Evolutionary conservation across 2,113 vertebrate genomes (phyloP).

Genomic region (Misgurnus anguillicaudatus): DNA sequence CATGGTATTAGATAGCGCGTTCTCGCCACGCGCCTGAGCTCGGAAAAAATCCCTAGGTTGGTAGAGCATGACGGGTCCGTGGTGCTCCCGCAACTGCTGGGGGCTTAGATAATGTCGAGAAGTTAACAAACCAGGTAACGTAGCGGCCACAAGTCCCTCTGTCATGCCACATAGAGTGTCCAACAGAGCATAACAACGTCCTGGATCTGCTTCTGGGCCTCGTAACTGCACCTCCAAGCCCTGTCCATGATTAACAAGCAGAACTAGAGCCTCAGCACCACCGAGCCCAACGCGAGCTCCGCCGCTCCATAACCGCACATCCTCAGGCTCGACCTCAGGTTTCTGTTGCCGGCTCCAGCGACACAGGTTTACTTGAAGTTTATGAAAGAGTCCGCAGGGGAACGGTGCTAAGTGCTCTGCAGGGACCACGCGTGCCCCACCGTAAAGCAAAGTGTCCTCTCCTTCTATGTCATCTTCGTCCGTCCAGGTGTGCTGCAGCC

Average conservation of each 20-base stretch:
- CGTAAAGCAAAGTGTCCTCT: slow-evolving; percentile 83
- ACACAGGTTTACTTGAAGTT: slow-evolving; percentile 96
- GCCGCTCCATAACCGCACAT: slow-evolving; percentile 92
- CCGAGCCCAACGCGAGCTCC: slow-evolving; percentile 88
- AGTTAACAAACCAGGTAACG: slow-evolving; percentile 87
- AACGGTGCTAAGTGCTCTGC: slow-evolving; percentile 93
- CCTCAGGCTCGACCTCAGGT: slow-evolving; percentile 80
- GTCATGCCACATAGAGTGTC: slow-evolving; percentile 92
- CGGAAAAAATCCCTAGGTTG: slow-evolving; percentile 96
- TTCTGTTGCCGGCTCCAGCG: slow-evolving; percentile 95
- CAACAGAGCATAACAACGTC: slow-evolving; percentile 89
- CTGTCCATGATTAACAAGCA: slow-evolving; percentile 97
- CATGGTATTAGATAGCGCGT: slow-evolving; percentile 93
- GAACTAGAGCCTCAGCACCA: slow-evolving; percentile 86
- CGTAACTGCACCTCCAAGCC: slow-evolving; percentile 93
- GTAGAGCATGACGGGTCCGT: slow-evolving; percentile 95
- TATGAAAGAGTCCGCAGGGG: slow-evolving; percentile 96
- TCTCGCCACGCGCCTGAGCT: slow-evolving; percentile 88
- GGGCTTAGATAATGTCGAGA: slow-evolving; percentile 95
- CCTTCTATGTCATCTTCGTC: slow-evolving; percentile 95
- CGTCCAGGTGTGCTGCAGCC: slow-evolving; percentile 91
- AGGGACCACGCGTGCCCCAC: slow-evolving; percentile 90
- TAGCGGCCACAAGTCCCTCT: slow-evolving; percentile 89
- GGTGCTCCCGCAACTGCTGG: slow-evolving; percentile 93
- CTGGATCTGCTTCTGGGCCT: slow-evolving; percentile 84